Percentiles rank a stretch among this genome's conserved stretches.
These are phyloP conservation scores for Phylloscopus trochilus DNA, from an alignment of 2,113 vertebrate species.

Conservation along the genomic window DNA sequence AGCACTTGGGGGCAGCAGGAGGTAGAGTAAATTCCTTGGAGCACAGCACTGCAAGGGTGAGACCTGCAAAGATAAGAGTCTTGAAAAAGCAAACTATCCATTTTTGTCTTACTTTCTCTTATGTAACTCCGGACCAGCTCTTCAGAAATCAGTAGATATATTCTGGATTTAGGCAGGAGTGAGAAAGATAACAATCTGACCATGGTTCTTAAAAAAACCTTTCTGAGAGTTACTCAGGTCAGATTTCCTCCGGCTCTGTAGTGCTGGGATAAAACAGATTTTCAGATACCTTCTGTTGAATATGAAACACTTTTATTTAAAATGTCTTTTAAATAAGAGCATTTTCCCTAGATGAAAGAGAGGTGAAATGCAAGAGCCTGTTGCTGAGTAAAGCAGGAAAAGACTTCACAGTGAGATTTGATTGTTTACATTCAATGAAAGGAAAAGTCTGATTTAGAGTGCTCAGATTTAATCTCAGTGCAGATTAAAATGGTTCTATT, in stretches of 20 bases:
- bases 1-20: neutral
- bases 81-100: neutral
- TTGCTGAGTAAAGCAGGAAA: constrained; percentile 77
- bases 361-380: constrained; percentile 43
- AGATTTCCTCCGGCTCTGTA: neutral
- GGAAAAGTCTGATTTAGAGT: constrained; percentile 81
- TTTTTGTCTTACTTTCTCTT: neutral
- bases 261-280: neutral
- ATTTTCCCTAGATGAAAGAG: neutral
- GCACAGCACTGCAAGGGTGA: neutral
- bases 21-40: neutral
- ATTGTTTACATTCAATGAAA: constrained; percentile 85
- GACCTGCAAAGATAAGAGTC: neutral
- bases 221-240: neutral
- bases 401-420: constrained; percentile 75
- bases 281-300: constrained; percentile 8
- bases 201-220: neutral
- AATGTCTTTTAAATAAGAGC: neutral
- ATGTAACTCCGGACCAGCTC: neutral
- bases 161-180: neutral
- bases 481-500: constrained; percentile 76
- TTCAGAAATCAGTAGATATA: neutral
- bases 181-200: neutral
- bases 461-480: constrained; percentile 77
- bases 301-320: constrained; percentile 22